Evolutionary conservation across 2,113 vertebrate species (phyloP), one percentile per base, ranked within the genome.

Genomic region (Ceuthmochares aereus): DNA sequence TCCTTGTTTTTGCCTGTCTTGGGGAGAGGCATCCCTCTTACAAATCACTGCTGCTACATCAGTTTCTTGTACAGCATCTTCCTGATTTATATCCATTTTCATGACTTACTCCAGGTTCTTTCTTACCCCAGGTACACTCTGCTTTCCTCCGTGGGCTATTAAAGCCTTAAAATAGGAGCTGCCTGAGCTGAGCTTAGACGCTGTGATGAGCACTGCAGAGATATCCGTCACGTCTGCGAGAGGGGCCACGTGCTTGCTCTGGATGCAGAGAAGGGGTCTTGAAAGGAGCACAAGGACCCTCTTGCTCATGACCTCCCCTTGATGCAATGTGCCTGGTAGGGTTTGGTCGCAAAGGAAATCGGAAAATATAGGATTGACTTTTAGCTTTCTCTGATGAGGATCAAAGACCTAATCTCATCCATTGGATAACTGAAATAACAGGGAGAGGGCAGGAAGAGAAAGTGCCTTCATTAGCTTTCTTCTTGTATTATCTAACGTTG

Each of bases 101-200:
- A n/a, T 16, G 12, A 55, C 30, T 69, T 93, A 49, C 47, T 21
- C 79, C 56, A 23, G 47, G n/a, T 54, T 62, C 13, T 60, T 80
- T 76, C 37, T 81, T 68, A 55, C 56, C 68, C 49, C 1, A 2
- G 32, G 23, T 58, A 27, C 34, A 19, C 62, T 82, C 77, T 49
- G 36, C 60, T 92, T 86, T 58, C 77, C 49, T 76, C 9, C 47
- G 42, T 15, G 64, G 45, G 73, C 47, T 72, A 25, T 94, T 72
- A 45, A 78, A 82, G 69, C 59, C 85, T 91, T 95, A 72, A 91
- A 96, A 90, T 66, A 95, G 84, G 78, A 93, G 59, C 72, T 92
- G 72, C 58, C 70, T 3, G 4, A 32, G 64, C 49, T 64, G 77
- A 79, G 93, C 6, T 89, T 51, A 55, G 81, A 25, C 0, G 13